Base-by-base conservation (phyloP, 2,113 vertebrate genomes). In the Barbus barbus region DNA sequence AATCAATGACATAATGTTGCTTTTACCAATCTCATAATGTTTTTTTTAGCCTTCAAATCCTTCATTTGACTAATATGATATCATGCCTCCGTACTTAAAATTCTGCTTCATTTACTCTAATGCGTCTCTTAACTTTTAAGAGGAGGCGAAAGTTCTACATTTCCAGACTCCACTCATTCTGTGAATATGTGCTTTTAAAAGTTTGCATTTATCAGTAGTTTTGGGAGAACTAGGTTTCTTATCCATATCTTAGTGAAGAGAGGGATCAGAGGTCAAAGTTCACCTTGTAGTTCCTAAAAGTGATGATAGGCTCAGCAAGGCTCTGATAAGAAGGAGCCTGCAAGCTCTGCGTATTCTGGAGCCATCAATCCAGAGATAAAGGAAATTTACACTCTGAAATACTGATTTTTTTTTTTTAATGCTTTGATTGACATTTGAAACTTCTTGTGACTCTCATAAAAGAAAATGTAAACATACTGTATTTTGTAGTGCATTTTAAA, bases 281-380 rank as follows among this genome's bases (percentile, higher is more conserved):
- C 87, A 83, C 60, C 81, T 83, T 83, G 85, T 83, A 87, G 87
- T 87, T 85, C 87, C 86, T 89, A 83, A 89, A 87, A 80, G 87
- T 89, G 87, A 81, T 89, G 87, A 89, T 85, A 85, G 87, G 87
- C 71, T 78, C 79, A 53, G 81, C 24, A 84, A 74, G 75, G 46
- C 38, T 67, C 51, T 65, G 87, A 89, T 89, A 89, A 87, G 85
- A 81, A 87, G 87, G 87, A 87, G 87, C 87, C 87, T n/a, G 85
- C 71, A 79, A 87, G 85, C 81, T 85, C 81, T 38, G 65, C 48
- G 56, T 87, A 79, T 79, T 79, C n/a, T 79, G 77, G n/a, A 79
- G 16, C 58, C 58, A 79, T 79, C 77, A 79, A 38, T 44, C 2
- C 58, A 63, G 33, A 63, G 87, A 88, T 88, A 88, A 86, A 63